These are phyloP conservation scores for Beris chalybata DNA, from an alignment of 2,888 invertebrate genomes.

Conservation along the genomic window DNA sequence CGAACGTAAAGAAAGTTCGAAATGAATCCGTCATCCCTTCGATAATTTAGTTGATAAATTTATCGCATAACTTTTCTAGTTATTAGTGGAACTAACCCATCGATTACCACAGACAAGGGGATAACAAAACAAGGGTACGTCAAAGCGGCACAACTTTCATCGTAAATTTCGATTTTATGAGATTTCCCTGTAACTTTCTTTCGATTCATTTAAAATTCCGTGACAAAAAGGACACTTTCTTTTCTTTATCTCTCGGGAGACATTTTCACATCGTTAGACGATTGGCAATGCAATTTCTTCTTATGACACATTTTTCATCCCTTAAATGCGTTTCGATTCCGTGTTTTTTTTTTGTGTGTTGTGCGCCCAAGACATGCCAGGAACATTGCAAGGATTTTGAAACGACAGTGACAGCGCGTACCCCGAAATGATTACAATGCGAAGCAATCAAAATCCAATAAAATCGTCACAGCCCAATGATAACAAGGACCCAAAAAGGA, in stretches of 20 bases:
- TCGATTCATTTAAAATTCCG: background rate
- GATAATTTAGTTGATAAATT: slow-evolving; percentile 23
- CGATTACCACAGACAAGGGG: slow-evolving; percentile 32
- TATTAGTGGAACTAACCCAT: slow-evolving; percentile 34
- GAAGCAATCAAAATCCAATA: slow-evolving; percentile 36
- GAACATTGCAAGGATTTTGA: slow-evolving; percentile 18
- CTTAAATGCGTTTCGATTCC: background rate
- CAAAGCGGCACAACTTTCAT: slow-evolving; percentile 23
- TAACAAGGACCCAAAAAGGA: slow-evolving; percentile 28
- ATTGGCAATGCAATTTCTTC: slow-evolving; percentile 31
- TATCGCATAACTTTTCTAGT: slow-evolving; percentile 14
- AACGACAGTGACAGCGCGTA: slow-evolving; percentile 14
- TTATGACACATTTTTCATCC: slow-evolving; percentile 16
- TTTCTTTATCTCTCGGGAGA: slow-evolving; percentile 12
- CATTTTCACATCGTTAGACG: slow-evolving; percentile 30
- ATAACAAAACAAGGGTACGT: slow-evolving; percentile 26
- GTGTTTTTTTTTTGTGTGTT: too few species aligned
- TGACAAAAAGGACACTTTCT: slow-evolving; percentile 7
- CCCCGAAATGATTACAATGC: slow-evolving; percentile 23
- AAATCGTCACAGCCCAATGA: slow-evolving; percentile 30
- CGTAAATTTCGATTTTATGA: slow-evolving; percentile 31
- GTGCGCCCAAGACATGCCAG: slow-evolving; percentile 1
- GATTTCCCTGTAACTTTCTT: slow-evolving; percentile 19
- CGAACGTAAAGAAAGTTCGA: slow-evolving; percentile 12
- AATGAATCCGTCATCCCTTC: slow-evolving; percentile 23